Evolutionary conservation across 2,888 invertebrate species (phyloP), one percentile per base, ranked within the genome.

Genomic region (Microchrysa polita): DNA sequence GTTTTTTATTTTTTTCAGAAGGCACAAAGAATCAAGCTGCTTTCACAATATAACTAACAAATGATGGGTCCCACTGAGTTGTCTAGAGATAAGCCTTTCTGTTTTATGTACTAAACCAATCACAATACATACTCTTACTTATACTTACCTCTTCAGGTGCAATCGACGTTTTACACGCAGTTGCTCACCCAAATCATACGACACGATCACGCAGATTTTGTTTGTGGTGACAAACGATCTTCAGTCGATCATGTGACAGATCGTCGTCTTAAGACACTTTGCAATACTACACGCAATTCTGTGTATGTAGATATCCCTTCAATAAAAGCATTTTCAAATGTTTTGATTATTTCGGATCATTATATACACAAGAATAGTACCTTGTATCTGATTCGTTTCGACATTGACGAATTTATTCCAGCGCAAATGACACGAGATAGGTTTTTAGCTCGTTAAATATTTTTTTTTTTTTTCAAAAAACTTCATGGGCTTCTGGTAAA

Each of bases 181-280:
- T n/a, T n/a, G n/a, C n/a, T n/a, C n/a, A n/a, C n/a, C n/a, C n/a
- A n/a, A n/a, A n/a, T n/a, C n/a, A n/a, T 7, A 34, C 27, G 7
- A 34, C 27, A 34, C 27, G 27, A 34, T 34, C 27, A 34, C 27
- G 27, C 27, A 23, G 67, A 67, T 53, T 42, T 27, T 40, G 55
- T n/a, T n/a, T n/a, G n/a, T n/a, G n/a, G n/a, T 69, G 69, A 69
- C 42, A 69, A 69, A 69, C 57, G 69, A 57, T 57, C 20, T 69
- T 20, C 27, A 40, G 27, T 57, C 55, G 55, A 42, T 18, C 55
- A 42, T 34, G 42, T 2, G 69, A 69, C 69, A 69, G 69, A 23
- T 69, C 20, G 20, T 69, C 20, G 20, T 55, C 57, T 55, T 69
- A 55, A 20, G 52, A 20, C 20, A 69, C 69, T 14, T 34, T 53